Base-by-base conservation (phyloP, 2,797 vertebrate species). In the Brachyrhaphis roseni region DNA sequence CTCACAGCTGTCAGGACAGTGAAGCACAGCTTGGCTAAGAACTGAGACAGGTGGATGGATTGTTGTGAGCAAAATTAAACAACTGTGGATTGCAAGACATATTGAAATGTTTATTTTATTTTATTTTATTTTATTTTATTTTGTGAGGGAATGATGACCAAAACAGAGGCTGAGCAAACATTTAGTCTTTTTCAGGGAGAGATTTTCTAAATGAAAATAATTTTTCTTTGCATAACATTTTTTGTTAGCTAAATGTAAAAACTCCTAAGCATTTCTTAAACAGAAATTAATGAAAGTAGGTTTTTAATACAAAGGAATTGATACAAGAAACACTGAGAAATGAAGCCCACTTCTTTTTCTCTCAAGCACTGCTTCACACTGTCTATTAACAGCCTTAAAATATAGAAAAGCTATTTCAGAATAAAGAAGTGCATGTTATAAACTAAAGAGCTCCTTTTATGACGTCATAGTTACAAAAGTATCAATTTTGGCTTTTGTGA, bases 1-100 rank as follows among this genome's bases (percentile, higher is more conserved):
- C 92, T 95, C 95, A 92, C 83, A 82, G 85, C 91, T 90, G 91
- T 93, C 94, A 87, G 78, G 75, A 82, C 77, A 78, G 73, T 85
- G 92, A 89, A 90, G 84, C 78, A 84, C 81, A 81, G 82, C 83
- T 83, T 8, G 31, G 79, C 80, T 86, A 68, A 46, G 86, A 89
- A 84, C 87, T 83, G 85, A 88, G 81, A 87, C 23, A 28, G 87
- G 62, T 62, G 68, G 89, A 87, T 57, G 79, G 82, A 91, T 88
- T 86, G 89, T 90, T 89, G 88, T 76, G 85, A 90, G 85, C 73
- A 73, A 92, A 93, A 91, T 90, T 87, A 82, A 87, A 86, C 78
- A 86, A 90, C 72, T 81, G 78, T 80, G 76, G 84, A 78, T 70
- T 66, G 39, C 76, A 73, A 77, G 84, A 79, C 84, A 74, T 83